These are phyloP conservation scores for Elaeidobius kamerunicus DNA, from an alignment of 2,888 invertebrate species.

Conservation along the genomic window DNA sequence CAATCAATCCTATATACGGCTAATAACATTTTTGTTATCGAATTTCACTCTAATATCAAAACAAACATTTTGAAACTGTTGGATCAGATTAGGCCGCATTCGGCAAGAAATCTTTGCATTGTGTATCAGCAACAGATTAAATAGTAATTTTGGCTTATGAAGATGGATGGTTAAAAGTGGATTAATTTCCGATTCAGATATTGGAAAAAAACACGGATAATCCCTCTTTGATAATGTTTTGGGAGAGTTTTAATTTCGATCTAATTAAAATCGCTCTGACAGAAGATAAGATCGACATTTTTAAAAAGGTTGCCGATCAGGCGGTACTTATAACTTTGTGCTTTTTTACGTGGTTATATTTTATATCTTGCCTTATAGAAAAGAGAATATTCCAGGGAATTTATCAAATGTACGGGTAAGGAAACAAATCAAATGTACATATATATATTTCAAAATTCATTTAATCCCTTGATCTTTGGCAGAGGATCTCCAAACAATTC, in stretches of 20 bases:
- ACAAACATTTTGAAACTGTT: slow-evolving; percentile 6
- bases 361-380: too few species aligned
- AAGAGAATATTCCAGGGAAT: too few species aligned
- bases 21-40: slow-evolving; percentile 17
- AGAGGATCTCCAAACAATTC: too few species aligned
- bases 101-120: slow-evolving; percentile 20
- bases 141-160: slow-evolving; percentile 20
- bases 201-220: not conserved
- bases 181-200: slow-evolving; percentile 25
- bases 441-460: too few species aligned
- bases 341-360: too few species aligned
- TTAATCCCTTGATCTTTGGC: too few species aligned
- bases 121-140: slow-evolving; percentile 23
- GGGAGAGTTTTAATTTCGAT: slow-evolving; percentile 8
- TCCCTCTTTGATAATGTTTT: not conserved
- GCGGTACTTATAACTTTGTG: too few species aligned
- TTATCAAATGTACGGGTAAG: too few species aligned
- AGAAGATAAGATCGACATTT: slow-evolving; percentile 11
- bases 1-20: too few species aligned
- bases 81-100: slow-evolving; percentile 11
- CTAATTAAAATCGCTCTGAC: slow-evolving; percentile 11
- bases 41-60: slow-evolving; percentile 8
- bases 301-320: not conserved
- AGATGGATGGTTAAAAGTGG: slow-evolving; percentile 19
- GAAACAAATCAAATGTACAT: too few species aligned